Conservation (phyloP, 2,888 invertebrate genomes). For the Dione vanillae region DNA sequence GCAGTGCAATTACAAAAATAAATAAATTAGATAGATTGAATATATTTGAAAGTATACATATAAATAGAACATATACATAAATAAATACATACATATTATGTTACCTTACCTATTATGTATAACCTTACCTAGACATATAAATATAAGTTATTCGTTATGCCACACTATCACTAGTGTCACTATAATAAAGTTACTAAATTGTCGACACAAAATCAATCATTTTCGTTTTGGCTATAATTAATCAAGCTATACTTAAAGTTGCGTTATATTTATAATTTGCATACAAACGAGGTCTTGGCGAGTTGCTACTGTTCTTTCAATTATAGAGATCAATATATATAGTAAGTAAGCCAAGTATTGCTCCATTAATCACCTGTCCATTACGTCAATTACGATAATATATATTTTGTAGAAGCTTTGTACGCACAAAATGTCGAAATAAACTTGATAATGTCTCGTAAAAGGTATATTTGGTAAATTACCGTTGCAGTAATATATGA, state of each 20-base stretch:
- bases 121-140: too few species aligned
- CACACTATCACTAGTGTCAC: not conserved
- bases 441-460: not conserved
- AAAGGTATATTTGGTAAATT: conserved; percentile 3
- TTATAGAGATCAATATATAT: conserved; percentile 9
- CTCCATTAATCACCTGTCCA: conserved; percentile 24
- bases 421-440: conserved; percentile 9
- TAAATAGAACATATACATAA: too few species aligned
- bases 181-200: conserved; percentile 1
- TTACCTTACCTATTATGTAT: too few species aligned
- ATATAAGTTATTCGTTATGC: too few species aligned
- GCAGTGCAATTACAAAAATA: too few species aligned
- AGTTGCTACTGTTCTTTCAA: conserved; percentile 15
- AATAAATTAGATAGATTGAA: too few species aligned
- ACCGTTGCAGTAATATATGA: not conserved
- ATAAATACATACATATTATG: too few species aligned
- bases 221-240: conserved; percentile 13
- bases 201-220: conserved; percentile 22
- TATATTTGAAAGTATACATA: too few species aligned
- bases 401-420: conserved; percentile 1
- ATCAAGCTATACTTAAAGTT: conserved; percentile 9
- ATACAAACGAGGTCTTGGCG: conserved; percentile 19
- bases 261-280: conserved; percentile 14
- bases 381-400: conserved; percentile 13
- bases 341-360: conserved; percentile 11